Base-by-base conservation (phyloP, 92 coral and sea anemone species). In the Epizoanthus ramosus region DNA sequence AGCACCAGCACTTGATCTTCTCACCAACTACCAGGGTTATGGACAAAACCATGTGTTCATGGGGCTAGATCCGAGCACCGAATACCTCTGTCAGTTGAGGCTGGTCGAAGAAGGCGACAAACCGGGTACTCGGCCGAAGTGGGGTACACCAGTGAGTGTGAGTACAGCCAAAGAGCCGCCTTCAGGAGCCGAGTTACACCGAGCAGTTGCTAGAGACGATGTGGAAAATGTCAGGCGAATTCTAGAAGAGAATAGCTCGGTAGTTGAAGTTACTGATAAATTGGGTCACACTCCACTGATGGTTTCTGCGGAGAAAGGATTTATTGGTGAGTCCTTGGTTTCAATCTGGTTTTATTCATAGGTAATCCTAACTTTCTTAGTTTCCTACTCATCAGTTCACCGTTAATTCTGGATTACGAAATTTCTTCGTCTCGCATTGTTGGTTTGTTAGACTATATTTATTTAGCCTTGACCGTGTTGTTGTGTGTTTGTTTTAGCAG, bases 131-230 rank as follows among this genome's bases (percentile, higher is more conserved):
- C 39, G 84, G 84, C 85, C 91, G 8, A 77, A 85, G 17, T 97
- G 99, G 99, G 88, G 98, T 59, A 93, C 86, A 6, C 87, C 98
- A 1, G 79, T 80, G 7, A 85, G 88, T 61, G 92, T 97, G 4
- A 85, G 71, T 25, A 97, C 99, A 12, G 93, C 98, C 25, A 91
- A 87, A 57, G 98, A 97, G 22, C 99, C 99, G 3, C 95, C 95
- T n/a, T 94, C 99, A 4, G 98, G 99, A 13, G 99, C 95, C 8
- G 99, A 97, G 74, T 89, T 97, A 8, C 95, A 94, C 59, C 92
- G 87, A 63, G 99, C 99, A 6, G 99, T 96, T 5, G 86, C 80
- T 12, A 95, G 89, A 23, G 87, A 92, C 47, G 95, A 94, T 47
- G 76, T 97, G 68, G 98, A 84, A 8, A 91, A 92, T 75, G 98